Conservation (phyloP, 2,888 invertebrate species). For the Sthenelais limicola region DNA sequence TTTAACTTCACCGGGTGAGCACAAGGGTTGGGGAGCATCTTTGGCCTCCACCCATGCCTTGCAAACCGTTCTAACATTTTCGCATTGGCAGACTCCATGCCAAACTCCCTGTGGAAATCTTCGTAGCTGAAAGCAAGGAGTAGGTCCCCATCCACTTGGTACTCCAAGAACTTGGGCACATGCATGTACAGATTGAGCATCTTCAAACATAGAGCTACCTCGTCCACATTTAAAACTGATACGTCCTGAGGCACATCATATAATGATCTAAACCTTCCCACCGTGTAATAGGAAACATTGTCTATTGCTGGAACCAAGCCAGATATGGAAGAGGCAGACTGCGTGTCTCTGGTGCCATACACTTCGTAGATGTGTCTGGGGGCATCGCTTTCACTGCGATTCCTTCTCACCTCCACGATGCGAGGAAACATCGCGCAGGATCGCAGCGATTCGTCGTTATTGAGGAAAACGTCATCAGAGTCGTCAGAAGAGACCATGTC, state of each 20-base stretch:
- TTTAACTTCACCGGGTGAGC: not conserved
- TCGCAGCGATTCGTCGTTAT: not conserved
- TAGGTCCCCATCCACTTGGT: constrained; percentile 47
- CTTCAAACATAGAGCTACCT: constrained; percentile 48
- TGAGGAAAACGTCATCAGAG: constrained; percentile 29
- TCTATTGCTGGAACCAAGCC: not conserved
- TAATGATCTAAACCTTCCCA: constrained; percentile 9
- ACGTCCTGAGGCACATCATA: constrained; percentile 50
- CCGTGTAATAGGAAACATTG: constrained; percentile 11
- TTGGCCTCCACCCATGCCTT: constrained; percentile 51
- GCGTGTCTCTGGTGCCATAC: not conserved
- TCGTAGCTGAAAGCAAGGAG: constrained; percentile 44
- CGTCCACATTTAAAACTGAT: constrained; percentile 43
- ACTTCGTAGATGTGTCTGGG: not conserved
- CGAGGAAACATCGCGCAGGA: not conserved
- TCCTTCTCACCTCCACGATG: not conserved
- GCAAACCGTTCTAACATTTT: constrained; percentile 50
- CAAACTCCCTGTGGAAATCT: constrained; percentile 46
- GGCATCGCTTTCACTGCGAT: constrained; percentile 31
- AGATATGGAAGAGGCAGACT: not conserved
- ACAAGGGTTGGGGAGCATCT: constrained; percentile 2
- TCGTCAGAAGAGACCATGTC: constrained; percentile 22
- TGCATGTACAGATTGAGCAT: constrained; percentile 50
- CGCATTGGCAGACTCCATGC: constrained; percentile 48
- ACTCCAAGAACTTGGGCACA: constrained; percentile 42